Evolutionary conservation across 2,797 vertebrate genomes (phyloP), one percentile per base, ranked within the genome.

Genomic region (Gymnothorax javanicus): DNA sequence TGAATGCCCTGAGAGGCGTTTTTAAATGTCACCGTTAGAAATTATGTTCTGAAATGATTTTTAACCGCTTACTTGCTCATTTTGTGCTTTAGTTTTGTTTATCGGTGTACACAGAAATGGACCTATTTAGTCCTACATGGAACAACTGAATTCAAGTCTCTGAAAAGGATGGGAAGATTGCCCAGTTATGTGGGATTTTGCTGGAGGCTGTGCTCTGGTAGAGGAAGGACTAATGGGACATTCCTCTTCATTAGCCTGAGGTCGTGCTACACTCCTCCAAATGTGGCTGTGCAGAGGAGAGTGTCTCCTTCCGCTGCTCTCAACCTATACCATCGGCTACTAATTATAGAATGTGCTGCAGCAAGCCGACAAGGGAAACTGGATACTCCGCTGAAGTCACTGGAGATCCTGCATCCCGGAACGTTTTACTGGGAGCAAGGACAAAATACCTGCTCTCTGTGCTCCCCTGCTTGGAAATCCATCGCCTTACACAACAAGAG

Each of bases 261-360:
- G 17, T 43, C 6, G 20, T 13, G 11, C 60, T 23, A 17, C 60
- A 12, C 58, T 50, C 20, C 73, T 43, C 33, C 13, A 50, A 2
- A 50, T 12, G 43, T 20, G 33, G 52, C 13, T 50, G 58, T 62
- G 83, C 83, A 50, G 83, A 64, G 82, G 58, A 81, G 77, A 81
- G 77, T 9, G 50, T 56, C 57, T 83, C 59, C 83, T 84, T 64
- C 83, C 43, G 7, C 58, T 50, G 33, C 12, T 7, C 59, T 23
- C 58, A 50, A 62, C 60, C 83, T 84, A 67, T 67, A 84, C 59
- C 83, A 67, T 52, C 15, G 33, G 83, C 12, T 59, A 11, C 83
- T 84, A 84, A 84, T 84, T 62, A 84, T 84, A 84, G 83, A 33
- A 13, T 17, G 25, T 60, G 20, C 59, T 64, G 83, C 83, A 50